Base-by-base conservation (phyloP, 1,140 invertebrate species). In the Lutraria rhynchaena region DNA sequence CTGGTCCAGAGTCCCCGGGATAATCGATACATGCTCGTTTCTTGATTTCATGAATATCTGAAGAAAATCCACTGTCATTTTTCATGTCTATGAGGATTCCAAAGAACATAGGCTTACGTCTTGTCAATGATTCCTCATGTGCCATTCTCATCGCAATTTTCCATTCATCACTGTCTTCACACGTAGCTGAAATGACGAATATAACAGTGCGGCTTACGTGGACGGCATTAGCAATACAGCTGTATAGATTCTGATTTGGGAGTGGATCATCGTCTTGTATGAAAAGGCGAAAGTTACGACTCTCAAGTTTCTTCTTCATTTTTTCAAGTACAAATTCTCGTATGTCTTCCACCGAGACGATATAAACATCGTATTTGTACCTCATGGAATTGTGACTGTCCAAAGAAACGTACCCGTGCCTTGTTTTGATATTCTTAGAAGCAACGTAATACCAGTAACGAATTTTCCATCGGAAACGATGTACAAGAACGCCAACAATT, bases 381-480 rank as follows among this genome's bases (percentile, higher is more conserved):
- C 1, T 44, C 22, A 44, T 24, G 13, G 41, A 19, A 5, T 37
- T 11, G 13, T 75, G 24, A 31, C 17, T 24, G 5, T 31, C 31
- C 11, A 9, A 49, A n/a, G 22, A 22, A 3, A 35, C 11, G 46
- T 27, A 1, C 3, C 22, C 15, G 19, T n/a, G 3, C 24, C 41
- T 27, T 19, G 4, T n/a, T 9, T 19, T 46, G 1, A 41, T n/a
- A 19, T 74, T 74, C 11, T 24, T 17, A 4, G 24, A 46, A 7
- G 44, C 46, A 9, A 77, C 75, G 31, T 80, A 80, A 24, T 69
- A 70, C 76, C 63, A 80, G 46, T 80, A 80, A n/a, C 24, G 31
- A 7, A 80, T 3, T 31, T 60, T 41, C 76, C 76, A 80, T n/a
- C 76, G 29, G 53, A n/a, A 49, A 19, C 31, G 24, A 37, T 80